Percentiles rank a stretch among this genome's conserved stretches.
phyloP scores from a whole-genome alignment of 2,797 vertebrate genomes.

The Enteromius trimaculatus region DNA sequence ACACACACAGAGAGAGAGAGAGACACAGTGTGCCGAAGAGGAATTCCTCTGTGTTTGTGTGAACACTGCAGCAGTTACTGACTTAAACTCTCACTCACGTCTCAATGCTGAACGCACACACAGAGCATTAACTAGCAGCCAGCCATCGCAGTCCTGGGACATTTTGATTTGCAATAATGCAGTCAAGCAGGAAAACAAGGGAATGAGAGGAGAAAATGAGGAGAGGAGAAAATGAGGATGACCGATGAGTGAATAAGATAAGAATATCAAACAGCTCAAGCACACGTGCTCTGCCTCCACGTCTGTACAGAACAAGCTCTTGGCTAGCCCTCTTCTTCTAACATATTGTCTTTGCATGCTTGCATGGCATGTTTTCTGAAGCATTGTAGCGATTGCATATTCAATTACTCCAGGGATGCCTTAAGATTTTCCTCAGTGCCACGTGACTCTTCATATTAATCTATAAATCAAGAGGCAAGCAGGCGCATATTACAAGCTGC shows the following conservation, averaged over 20 bases:
- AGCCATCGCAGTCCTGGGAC: conserved; percentile 7
- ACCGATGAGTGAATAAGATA: not conserved
- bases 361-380: not conserved
- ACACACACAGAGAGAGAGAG: not conserved
- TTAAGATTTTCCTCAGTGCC: not conserved
- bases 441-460: not conserved
- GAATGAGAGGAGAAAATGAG: not conserved
- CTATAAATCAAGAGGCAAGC: conserved; percentile 3
- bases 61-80: conserved; percentile 32
- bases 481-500: not conserved
- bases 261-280: conserved; percentile 16
- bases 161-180: not conserved
- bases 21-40: not conserved
- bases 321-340: not conserved
- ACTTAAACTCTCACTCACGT: conserved; percentile 48
- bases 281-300: not conserved
- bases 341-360: not conserved
- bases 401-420: conserved; percentile 1
- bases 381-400: not conserved
- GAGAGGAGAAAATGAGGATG: not conserved
- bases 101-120: conserved; percentile 35
- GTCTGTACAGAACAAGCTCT: not conserved
- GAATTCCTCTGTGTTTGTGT: conserved; percentile 28
- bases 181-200: not conserved
- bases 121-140: not conserved